A percentile compares a stretch with the other conserved stretches of the same genome.
These are phyloP conservation scores for Thera obeliscata DNA, from an alignment of 2,888 invertebrate genomes.

Conservation along the genomic window DNA sequence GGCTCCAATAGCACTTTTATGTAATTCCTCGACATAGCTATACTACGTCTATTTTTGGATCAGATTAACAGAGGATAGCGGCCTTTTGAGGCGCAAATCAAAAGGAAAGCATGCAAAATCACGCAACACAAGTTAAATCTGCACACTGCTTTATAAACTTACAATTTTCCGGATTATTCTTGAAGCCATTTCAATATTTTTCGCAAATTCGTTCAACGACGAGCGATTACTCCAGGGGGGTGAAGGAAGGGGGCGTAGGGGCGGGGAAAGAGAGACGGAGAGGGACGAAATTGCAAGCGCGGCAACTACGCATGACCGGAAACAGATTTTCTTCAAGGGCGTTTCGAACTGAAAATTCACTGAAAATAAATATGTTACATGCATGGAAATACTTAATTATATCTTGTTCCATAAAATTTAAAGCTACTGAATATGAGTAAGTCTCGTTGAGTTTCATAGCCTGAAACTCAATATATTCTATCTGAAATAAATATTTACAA, in stretches of 20 bases:
- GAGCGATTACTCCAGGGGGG: constrained; percentile 70
- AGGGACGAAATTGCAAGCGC: constrained; percentile 69
- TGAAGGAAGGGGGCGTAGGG: constrained; percentile 44
- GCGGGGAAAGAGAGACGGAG: constrained; percentile 42
- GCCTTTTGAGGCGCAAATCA: constrained; percentile 47
- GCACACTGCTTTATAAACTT: constrained; percentile 72
- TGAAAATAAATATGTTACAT: background rate
- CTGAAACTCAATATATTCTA: background rate
- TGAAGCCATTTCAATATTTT: constrained; percentile 80
- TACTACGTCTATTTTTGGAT: constrained; percentile 81
- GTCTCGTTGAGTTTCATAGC: background rate
- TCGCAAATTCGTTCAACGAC: constrained; percentile 67
- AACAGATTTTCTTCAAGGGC: constrained; percentile 59
- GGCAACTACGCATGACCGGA: constrained; percentile 82
- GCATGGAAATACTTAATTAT: background rate
- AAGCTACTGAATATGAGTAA: background rate
- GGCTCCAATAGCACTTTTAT: constrained; percentile 82
- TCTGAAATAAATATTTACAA: background rate
- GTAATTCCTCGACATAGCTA: constrained; percentile 84
- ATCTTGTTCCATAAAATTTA: background rate
- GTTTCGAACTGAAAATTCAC: constrained; percentile 18
- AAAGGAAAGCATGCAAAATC: constrained; percentile 64
- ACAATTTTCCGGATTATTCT: constrained; percentile 84
- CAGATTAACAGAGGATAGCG: constrained; percentile 59
- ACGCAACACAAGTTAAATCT: constrained; percentile 52